Conservation (phyloP, 2,888 invertebrate species). For the Lamellibrachia columna region DNA sequence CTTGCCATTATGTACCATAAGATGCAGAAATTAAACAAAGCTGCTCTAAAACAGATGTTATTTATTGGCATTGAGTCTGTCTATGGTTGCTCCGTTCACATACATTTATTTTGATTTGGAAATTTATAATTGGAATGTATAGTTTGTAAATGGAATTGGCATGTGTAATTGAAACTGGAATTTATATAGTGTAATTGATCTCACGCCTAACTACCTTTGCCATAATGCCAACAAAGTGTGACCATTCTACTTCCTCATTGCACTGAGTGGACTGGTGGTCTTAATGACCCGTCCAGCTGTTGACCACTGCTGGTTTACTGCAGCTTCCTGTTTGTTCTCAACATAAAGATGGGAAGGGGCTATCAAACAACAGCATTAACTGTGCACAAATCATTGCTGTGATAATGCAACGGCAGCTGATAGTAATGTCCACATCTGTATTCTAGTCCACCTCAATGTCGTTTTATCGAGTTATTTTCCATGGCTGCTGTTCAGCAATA, state of each 20-base stretch:
- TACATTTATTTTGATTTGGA: no score
- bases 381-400: background rate
- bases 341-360: background rate
- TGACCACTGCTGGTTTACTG: background rate
- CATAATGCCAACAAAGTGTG: background rate
- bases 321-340: background rate
- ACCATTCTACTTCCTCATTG: background rate
- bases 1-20: no score
- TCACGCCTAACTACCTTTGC: background rate
- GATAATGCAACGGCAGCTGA: background rate
- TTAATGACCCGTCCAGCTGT: background rate
- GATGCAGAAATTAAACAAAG: no score
- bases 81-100: no score
- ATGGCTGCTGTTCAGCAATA: background rate
- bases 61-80: no score
- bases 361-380: background rate
- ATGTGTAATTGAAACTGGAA: no score
- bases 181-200: no score
- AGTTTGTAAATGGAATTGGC: no score
- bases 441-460: background rate
- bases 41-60: no score
- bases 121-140: no score
- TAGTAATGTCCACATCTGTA: background rate
- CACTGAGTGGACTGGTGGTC: background rate
- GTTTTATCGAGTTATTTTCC: background rate